Conservation (phyloP, 2,113 vertebrate species). For the Coptodon rendalli region DNA sequence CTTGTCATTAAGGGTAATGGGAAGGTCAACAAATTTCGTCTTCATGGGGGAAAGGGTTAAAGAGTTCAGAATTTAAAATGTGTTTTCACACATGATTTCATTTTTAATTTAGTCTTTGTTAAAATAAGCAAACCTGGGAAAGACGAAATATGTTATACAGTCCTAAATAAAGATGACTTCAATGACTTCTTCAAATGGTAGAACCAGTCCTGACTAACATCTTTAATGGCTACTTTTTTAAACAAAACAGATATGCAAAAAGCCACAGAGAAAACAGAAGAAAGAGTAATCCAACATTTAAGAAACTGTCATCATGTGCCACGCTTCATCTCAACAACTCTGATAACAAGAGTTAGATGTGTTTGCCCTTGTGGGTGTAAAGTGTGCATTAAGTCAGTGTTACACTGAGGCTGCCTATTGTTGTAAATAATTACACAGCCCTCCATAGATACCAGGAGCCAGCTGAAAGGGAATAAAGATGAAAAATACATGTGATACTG, state of each 20-base stretch:
- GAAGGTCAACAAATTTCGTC: fast-evolving
- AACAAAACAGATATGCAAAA: neutral
- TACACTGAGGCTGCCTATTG: neutral
- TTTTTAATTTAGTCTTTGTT: neutral
- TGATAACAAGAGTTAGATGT: neutral
- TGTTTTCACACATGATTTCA: neutral
- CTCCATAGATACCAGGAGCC: neutral
- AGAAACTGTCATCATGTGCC: neutral
- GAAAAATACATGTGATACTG: slow-evolving; percentile 33
- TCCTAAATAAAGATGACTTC: neutral
- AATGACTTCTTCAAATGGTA: neutral
- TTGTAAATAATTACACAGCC: slow-evolving; percentile 29
- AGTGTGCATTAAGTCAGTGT: slow-evolving; percentile 4
- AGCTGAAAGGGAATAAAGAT: slow-evolving; percentile 32
- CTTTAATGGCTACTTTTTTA: neutral
- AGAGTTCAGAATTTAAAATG: neutral
- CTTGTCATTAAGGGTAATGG: neutral
- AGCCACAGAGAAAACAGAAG: neutral
- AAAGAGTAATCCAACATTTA: neutral
- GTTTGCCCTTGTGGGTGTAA: slow-evolving; percentile 11
- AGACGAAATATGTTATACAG: neutral
- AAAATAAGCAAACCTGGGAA: neutral
- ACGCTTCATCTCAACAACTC: neutral
- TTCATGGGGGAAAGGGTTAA: neutral
- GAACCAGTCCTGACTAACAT: neutral